Conservation (phyloP, 2,888 invertebrate genomes). For the Latrodectus hesperus region DNA sequence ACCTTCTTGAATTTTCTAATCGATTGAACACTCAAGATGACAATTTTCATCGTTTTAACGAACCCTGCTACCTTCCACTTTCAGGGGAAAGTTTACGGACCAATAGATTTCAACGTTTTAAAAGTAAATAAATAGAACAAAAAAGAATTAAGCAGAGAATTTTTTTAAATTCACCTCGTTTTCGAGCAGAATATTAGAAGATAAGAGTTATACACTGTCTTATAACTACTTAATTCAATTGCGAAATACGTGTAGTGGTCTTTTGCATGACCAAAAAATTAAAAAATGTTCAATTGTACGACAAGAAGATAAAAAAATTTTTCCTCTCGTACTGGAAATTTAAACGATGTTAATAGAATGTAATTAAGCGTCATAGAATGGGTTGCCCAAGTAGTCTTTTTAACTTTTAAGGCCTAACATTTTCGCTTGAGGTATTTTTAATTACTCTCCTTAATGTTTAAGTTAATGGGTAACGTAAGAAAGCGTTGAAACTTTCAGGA, state of each 20-base stretch:
- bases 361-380: conserved; percentile 55
- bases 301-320: conserved; percentile 23
- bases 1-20: conserved; percentile 56
- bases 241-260: conserved; percentile 37
- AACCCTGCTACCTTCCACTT: conserved; percentile 22
- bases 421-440: conserved; percentile 63
- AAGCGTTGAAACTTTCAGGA: conserved; percentile 44
- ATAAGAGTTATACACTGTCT: conserved; percentile 40
- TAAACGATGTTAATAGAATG: conserved; percentile 65
- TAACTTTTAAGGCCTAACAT: conserved; percentile 49
- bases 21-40: conserved; percentile 53
- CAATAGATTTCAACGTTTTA: conserved; percentile 37
- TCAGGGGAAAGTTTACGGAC: conserved; percentile 19
- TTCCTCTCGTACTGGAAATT: conserved; percentile 47
- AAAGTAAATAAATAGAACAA: not conserved
- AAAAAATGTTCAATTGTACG: conserved; percentile 27
- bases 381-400: conserved; percentile 28
- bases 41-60: conserved; percentile 60
- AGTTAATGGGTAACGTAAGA: conserved; percentile 59
- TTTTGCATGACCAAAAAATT: conserved; percentile 8
- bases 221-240: conserved; percentile 30
- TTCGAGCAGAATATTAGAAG: conserved; percentile 19
- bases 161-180: conserved; percentile 34
- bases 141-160: conserved; percentile 16
- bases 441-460: conserved; percentile 56